These are phyloP conservation scores for Anarsia innoxiella DNA, from an alignment of 2,888 invertebrate genomes.

Conservation along the genomic window DNA sequence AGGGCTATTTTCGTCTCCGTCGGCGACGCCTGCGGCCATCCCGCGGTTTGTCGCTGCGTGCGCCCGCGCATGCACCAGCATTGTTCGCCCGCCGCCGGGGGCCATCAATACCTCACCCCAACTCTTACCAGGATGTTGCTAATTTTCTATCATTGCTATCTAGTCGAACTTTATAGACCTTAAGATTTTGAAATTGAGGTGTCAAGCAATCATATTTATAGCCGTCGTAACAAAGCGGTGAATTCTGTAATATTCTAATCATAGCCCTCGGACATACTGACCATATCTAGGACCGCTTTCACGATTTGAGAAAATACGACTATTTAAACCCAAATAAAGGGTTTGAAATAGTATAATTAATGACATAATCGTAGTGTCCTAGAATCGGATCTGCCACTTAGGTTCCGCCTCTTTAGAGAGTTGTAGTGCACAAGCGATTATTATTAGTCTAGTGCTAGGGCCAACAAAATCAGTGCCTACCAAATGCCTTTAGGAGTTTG, in stretches of 20 bases:
- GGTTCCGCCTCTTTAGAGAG: constrained; percentile 9
- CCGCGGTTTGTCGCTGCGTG: constrained; percentile 43
- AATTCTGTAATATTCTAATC: constrained; percentile 46
- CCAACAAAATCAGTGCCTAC: constrained; percentile 29
- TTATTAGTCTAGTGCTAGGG: constrained; percentile 24
- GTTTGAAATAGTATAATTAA: constrained; percentile 5
- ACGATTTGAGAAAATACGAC: constrained; percentile 4
- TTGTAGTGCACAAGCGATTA: constrained; percentile 25
- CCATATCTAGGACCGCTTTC: constrained; percentile 11
- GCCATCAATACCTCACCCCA: constrained; percentile 64
- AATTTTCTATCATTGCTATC: constrained; percentile 73
- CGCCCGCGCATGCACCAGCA: constrained; percentile 43
- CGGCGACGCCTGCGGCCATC: constrained; percentile 39
- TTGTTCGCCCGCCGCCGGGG: constrained; percentile 52
- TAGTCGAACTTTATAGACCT: constrained; percentile 63
- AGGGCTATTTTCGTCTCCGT: constrained; percentile 33
- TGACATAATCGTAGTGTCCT: constrained; percentile 3
- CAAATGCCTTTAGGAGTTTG: constrained; percentile 61
- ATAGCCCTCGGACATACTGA: constrained; percentile 35
- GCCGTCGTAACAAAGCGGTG: constrained; percentile 33
- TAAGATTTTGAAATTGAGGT: constrained; percentile 66
- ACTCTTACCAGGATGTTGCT: constrained; percentile 69
- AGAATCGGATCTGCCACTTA: not conserved
- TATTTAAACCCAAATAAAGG: constrained; percentile 6
- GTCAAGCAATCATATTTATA: constrained; percentile 67